These are phyloP conservation scores for Aleiodes alternator DNA, from an alignment of 2,888 invertebrate species.

Conservation along the genomic window DNA sequence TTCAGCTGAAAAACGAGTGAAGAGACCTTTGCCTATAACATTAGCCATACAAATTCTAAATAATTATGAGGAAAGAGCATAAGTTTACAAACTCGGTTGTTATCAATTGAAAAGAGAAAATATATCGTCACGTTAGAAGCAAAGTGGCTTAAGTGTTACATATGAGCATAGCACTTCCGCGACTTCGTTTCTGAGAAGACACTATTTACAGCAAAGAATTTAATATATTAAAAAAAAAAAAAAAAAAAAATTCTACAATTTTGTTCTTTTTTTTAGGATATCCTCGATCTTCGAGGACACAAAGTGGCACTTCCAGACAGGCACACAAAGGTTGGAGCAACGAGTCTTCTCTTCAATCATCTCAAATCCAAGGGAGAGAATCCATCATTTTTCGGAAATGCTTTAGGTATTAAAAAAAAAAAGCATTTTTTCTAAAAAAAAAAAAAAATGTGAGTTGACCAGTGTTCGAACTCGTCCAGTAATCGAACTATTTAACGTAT, in stretches of 20 bases:
- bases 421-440: not conserved
- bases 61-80: too few species aligned
- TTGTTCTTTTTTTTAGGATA: slow-evolving; percentile 57
- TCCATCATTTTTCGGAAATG: slow-evolving; percentile 68
- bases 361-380: slow-evolving; percentile 65
- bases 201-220: not conserved
- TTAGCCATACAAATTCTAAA: too few species aligned
- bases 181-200: too few species aligned
- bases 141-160: too few species aligned
- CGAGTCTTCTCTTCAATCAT: slow-evolving; percentile 62
- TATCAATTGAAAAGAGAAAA: too few species aligned
- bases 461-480: not conserved
- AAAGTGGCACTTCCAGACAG: slow-evolving; percentile 66
- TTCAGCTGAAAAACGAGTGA: too few species aligned
- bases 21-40: too few species aligned
- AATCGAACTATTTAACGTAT: not conserved
- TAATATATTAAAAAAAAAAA: not conserved
- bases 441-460: too few species aligned
- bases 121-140: too few species aligned
- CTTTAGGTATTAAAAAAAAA: slow-evolving; percentile 58
- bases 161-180: too few species aligned
- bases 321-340: slow-evolving; percentile 57
- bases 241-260: not conserved
- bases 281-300: slow-evolving; percentile 66
- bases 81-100: too few species aligned